Percentiles rank a stretch among this genome's conserved stretches.
These are phyloP conservation scores for Bothrops jararaca DNA, from an alignment of 2,113 vertebrate species.

Conservation along the genomic window DNA sequence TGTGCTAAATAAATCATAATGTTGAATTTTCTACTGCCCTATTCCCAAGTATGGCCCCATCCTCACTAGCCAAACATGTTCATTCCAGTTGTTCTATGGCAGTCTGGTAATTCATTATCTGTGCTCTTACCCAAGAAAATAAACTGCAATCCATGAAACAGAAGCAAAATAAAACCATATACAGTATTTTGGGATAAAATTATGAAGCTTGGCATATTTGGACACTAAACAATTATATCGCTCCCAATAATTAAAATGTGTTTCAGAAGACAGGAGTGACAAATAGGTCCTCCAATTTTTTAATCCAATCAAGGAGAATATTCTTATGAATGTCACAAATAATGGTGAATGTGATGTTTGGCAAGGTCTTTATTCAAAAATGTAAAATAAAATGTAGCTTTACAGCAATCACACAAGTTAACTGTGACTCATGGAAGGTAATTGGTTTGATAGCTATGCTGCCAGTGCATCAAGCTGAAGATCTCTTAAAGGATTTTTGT, in stretches of 20 bases:
- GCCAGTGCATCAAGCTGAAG: neutral
- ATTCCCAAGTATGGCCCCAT: neutral
- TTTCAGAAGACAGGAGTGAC: neutral
- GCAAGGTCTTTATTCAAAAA: neutral
- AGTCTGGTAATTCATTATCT: neutral
- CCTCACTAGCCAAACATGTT: neutral
- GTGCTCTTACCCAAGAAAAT: neutral
- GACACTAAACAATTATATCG: neutral
- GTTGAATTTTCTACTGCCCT: neutral
- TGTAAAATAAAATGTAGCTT: neutral
- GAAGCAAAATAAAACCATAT: neutral
- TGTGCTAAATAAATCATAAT: neutral
- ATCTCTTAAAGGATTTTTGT: neutral
- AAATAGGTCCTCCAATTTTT: neutral
- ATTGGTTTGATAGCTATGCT: neutral
- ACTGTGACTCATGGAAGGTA: neutral
- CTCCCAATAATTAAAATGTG: neutral
- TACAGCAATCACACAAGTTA: neutral
- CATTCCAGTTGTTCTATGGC: neutral
- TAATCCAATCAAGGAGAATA: neutral
- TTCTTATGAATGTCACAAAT: neutral
- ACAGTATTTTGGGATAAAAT: neutral
- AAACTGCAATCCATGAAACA: neutral
- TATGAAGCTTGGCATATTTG: neutral
- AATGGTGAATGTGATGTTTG: neutral